Base-by-base conservation (phyloP, 2,797 vertebrate genomes). In the Ctenopoma kingsleyae region DNA sequence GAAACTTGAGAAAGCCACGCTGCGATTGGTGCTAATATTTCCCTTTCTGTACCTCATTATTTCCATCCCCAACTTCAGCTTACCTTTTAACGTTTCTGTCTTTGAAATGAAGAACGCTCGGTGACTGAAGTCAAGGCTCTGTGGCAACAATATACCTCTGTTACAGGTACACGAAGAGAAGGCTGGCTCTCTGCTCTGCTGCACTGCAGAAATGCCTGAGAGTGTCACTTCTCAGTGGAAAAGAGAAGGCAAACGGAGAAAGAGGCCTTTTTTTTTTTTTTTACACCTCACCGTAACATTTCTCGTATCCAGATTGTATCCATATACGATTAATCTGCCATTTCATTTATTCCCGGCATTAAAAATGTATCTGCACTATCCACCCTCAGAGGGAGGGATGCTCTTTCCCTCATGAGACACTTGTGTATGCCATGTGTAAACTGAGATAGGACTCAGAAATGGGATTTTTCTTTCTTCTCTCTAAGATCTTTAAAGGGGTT, bases 31-130 rank as follows among this genome's bases (percentile, higher is more conserved):
- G 44, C 64, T 80, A 69, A 78, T 67, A 52, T 63, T 20, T 56
- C 60, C 19, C 62, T 76, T 64, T 77, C 53, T 48, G 19, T 53
- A 22, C 66, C 53, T 65, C 16, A 41, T 67, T 80, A 66, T 81
- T 60, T 71, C 60, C 19, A 8, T 71, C 47, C 30, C 44, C 30
- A 9, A 44, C 71, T 60, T 87, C 76, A 57, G 68, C 72, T 84
- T 25, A 25, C 43, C 52, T 47, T n/a, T 78, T 61, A 67, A 38
- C 46, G 5, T 61, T 71, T 67, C 60, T 60, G 51, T 67, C 83
- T 85, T 78, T 86, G 83, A 91, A 85, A 84, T 57, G 71, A 83
- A 77, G 79, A 88, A 87, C 91, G 86, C 80, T 74, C 46, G 50
- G 69, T 69, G 76, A 84, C 80, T 53, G 49, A 87, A 90, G 83